Percentiles rank a stretch among this genome's conserved stretches.
These are phyloP conservation scores for Leistus spinibarbis DNA, from an alignment of 2,888 invertebrate genomes.

Conservation along the genomic window DNA sequence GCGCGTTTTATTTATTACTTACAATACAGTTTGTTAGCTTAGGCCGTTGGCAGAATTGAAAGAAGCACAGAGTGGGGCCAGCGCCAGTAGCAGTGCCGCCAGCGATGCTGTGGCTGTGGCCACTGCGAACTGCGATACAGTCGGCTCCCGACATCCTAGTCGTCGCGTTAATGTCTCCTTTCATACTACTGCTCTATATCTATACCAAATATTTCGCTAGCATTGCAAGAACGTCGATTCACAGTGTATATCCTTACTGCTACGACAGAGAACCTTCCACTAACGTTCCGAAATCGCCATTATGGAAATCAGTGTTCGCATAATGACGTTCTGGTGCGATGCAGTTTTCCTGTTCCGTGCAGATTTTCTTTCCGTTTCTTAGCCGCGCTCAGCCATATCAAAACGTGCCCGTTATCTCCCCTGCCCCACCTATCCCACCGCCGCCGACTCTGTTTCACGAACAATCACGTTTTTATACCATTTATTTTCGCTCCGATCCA, in stretches of 20 bases:
- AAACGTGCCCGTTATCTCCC: background rate
- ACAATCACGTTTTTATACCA: background rate
- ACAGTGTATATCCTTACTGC: background rate
- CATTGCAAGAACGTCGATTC: background rate
- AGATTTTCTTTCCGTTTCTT: constrained; percentile 23
- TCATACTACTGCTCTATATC: background rate
- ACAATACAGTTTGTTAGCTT: constrained; percentile 18
- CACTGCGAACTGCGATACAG: background rate
- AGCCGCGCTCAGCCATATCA: background rate
- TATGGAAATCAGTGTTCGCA: constrained; percentile 33
- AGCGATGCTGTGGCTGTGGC: background rate
- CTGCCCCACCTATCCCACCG: background rate
- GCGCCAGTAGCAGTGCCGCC: background rate
- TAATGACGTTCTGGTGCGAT: constrained; percentile 34
- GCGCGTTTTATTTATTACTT: constrained; percentile 18
- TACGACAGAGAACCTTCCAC: background rate
- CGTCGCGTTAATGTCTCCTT: background rate
- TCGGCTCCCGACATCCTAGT: background rate
- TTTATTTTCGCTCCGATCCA: background rate
- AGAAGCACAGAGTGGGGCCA: background rate
- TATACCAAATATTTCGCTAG: background rate
- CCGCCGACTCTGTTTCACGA: background rate
- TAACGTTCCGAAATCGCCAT: constrained; percentile 28
- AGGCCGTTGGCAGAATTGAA: background rate
- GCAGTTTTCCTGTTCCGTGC: constrained; percentile 30